Conservation (phyloP, 2,797 vertebrate species). For the Phrynocephalus guinanensis region DNA sequence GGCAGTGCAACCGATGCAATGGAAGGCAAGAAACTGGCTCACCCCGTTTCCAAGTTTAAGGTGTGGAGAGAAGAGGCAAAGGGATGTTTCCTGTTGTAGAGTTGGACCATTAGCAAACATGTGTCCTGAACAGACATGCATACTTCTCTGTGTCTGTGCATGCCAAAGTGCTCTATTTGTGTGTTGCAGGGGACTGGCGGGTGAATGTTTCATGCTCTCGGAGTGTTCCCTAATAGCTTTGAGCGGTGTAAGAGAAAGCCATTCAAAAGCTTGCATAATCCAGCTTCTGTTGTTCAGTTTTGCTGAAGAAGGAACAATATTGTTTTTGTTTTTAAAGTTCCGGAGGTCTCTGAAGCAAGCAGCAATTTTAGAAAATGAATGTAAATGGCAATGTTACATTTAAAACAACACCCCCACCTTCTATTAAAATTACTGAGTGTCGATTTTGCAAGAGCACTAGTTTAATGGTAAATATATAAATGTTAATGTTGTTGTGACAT, state of each 20-base stretch:
- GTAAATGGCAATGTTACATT: conserved; percentile 45
- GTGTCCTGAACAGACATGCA: not conserved
- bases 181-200: not conserved
- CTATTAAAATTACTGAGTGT: conserved; percentile 50
- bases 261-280: not conserved
- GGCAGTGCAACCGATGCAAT: too few species aligned
- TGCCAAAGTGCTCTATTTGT: not conserved
- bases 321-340: conserved; percentile 28
- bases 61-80: too few species aligned
- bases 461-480: conserved; percentile 77
- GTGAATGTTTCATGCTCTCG: not conserved
- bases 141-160: not conserved
- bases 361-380: conserved; percentile 62
- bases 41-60: too few species aligned
- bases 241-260: conserved; percentile 27
- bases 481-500: conserved; percentile 82
- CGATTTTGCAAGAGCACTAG: conserved; percentile 67
- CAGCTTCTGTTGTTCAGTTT: conserved; percentile 40
- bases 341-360: conserved; percentile 50
- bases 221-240: not conserved
- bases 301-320: conserved; percentile 44
- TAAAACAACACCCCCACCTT: conserved; percentile 38
- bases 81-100: too few species aligned
- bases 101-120: not conserved
- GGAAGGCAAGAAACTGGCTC: too few species aligned